Evolutionary conservation across 2,113 vertebrate genomes (phyloP).

Genomic region (Coptodon bakossiorum): DNA sequence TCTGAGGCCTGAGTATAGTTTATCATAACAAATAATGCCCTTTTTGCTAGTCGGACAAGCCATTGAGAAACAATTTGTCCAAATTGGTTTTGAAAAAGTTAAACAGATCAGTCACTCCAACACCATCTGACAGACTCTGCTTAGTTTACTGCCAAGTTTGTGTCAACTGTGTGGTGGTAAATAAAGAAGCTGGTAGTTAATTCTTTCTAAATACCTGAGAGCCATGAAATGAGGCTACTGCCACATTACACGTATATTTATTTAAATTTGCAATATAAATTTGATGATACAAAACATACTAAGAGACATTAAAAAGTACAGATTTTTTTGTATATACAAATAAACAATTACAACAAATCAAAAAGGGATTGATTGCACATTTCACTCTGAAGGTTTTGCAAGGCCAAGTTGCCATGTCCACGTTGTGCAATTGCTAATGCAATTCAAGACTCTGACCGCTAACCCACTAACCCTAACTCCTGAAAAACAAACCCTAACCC

Average conservation of each 20-base stretch:
- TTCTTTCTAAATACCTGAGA: neutral
- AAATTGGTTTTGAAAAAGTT: too few relatives aligned
- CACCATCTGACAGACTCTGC: too few relatives aligned
- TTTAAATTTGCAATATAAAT: neutral
- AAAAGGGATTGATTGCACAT: neutral
- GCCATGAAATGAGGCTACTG: neutral
- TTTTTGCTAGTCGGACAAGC: too few relatives aligned
- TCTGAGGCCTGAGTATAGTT: rapidly evolving
- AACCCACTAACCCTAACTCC: neutral
- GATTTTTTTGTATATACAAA: neutral
- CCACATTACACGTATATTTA: neutral
- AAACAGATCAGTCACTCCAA: too few relatives aligned
- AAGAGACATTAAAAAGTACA: neutral
- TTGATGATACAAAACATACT: neutral
- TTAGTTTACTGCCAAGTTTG: too few relatives aligned
- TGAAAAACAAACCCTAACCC: neutral
- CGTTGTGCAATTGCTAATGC: neutral
- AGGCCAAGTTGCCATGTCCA: neutral
- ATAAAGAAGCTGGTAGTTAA: too few relatives aligned
- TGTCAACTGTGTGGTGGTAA: too few relatives aligned
- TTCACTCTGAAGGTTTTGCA: neutral
- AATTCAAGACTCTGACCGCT: too few relatives aligned
- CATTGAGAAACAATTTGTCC: neutral
- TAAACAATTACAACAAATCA: neutral
- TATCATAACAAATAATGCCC: too few relatives aligned